Base-by-base conservation (phyloP, 2,888 invertebrate species). In the Clistopyga incitator region DNA sequence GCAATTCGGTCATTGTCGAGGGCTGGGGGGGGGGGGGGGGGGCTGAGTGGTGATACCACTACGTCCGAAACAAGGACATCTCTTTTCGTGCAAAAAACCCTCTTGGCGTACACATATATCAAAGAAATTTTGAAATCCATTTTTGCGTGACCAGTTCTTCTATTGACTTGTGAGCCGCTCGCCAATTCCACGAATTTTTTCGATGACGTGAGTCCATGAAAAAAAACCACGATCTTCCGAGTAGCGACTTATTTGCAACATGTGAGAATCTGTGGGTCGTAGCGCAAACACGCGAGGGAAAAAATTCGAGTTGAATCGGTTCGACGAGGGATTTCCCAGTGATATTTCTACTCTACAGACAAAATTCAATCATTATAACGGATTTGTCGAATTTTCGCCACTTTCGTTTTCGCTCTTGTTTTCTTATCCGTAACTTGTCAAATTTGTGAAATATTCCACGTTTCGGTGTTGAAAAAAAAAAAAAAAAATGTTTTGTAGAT, bases 191-290 rank as follows among this genome's bases (percentile, higher is more conserved):
- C 20, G 64, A 81, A 76, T 18, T 23, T 6, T 50, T 29, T 50
- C 65, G 50, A 70, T 75, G 74, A 75, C 70, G 80, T 45, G 4
- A 34, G 47, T 13, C 59, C 8, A 13, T 59, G 47, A 15, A 47
- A 74, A n/a, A n/a, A n/a, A n/a, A n/a, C n/a, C n/a, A n/a, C n/a
- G n/a, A n/a, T n/a, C n/a, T n/a, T n/a, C n/a, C n/a, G n/a, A n/a
- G n/a, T n/a, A n/a, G n/a, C n/a, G 13, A 29, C 2, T 18, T 20
- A 47, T n/a, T 61, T 61, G 45, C 56, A 11, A 23, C 11, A 29
- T 11, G 47, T 18, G n/a, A 50, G 11, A 50, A 18, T n/a, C 4
- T 42, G 6, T 15, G 20, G 6, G 6, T 42, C 18, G 15, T 6
- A 29, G 29, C 23, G 38, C n/a, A n/a, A 4, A 34, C 34, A 18